Conservation (phyloP, 2,888 invertebrate genomes). For the Nomada ruficornis region DNA sequence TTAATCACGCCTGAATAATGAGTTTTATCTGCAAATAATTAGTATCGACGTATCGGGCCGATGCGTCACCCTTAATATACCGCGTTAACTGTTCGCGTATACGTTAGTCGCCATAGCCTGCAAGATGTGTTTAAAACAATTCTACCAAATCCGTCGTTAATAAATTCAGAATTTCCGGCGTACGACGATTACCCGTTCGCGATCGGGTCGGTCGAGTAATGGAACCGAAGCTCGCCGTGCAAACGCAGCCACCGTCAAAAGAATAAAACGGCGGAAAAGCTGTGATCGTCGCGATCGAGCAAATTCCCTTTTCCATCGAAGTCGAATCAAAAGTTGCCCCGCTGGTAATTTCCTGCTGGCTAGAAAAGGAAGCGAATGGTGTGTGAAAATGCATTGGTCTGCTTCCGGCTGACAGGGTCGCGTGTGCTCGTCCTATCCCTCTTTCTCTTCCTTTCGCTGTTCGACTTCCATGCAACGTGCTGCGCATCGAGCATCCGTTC, state of each 20-base stretch:
- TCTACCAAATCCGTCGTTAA: neutral
- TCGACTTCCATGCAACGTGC: constrained; percentile 34
- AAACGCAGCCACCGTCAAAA: constrained; percentile 14
- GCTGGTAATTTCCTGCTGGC: constrained; percentile 33
- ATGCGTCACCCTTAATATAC: constrained; percentile 68
- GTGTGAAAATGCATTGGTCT: constrained; percentile 44
- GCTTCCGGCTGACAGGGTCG: constrained; percentile 53
- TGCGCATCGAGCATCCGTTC: constrained; percentile 29
- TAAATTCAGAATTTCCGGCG: constrained; percentile 24
- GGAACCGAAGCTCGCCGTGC: constrained; percentile 16
- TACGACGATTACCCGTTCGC: constrained; percentile 11
- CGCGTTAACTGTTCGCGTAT: constrained; percentile 56
- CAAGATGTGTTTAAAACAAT: no score
- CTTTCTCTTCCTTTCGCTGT: constrained; percentile 15
- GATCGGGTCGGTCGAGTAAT: constrained; percentile 32
- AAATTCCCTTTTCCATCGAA: constrained; percentile 47
- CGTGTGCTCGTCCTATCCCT: constrained; percentile 35
- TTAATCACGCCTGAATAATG: constrained; percentile 75
- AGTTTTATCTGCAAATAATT: constrained; percentile 77
- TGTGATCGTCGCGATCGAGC: constrained; percentile 21
- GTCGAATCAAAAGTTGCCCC: constrained; percentile 66
- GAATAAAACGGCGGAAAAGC: neutral
- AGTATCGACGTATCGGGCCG: constrained; percentile 71
- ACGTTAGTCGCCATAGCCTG: constrained; percentile 9
- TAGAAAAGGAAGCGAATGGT: constrained; percentile 40